These are phyloP conservation scores for Acyrthosiphon pisum DNA, from an alignment of 1,140 invertebrate genomes.

Conservation along the genomic window DNA sequence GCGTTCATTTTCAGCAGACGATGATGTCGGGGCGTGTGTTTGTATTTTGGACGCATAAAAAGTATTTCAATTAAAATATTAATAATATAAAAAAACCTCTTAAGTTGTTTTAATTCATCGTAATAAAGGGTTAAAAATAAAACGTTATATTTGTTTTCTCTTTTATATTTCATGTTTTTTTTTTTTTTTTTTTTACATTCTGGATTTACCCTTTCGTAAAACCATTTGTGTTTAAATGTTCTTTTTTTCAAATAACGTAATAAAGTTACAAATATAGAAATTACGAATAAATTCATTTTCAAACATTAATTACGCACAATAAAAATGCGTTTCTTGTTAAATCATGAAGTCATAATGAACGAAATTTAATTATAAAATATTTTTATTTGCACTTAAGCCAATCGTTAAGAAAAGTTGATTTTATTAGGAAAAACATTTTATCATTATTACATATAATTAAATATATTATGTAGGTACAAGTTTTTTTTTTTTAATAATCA, in stretches of 20 bases:
- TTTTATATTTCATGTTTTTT: neutral
- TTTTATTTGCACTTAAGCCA: neutral
- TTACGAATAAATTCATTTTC: slow-evolving; percentile 11
- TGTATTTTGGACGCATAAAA: neutral
- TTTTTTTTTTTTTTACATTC: too few relatives aligned
- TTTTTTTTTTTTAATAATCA: neutral
- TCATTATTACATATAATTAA: neutral
- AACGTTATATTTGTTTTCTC: neutral
- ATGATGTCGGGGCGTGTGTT: too few relatives aligned
- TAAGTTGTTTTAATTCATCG: neutral
- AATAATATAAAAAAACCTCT: neutral
- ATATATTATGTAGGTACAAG: neutral
- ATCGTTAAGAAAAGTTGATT: neutral
- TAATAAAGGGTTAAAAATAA: neutral
- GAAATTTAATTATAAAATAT: neutral
- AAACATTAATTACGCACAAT: neutral
- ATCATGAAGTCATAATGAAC: neutral
- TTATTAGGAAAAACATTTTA: neutral
- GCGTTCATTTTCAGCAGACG: neutral
- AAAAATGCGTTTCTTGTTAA: neutral
- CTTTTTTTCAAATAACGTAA: neutral
- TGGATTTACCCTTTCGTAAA: neutral
- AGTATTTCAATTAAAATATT: neutral
- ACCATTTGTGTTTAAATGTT: neutral
- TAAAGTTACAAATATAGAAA: neutral